phyloP scores from a whole-genome alignment of 2,797 vertebrate genomes.

The Benthosema pterotum region DNA sequence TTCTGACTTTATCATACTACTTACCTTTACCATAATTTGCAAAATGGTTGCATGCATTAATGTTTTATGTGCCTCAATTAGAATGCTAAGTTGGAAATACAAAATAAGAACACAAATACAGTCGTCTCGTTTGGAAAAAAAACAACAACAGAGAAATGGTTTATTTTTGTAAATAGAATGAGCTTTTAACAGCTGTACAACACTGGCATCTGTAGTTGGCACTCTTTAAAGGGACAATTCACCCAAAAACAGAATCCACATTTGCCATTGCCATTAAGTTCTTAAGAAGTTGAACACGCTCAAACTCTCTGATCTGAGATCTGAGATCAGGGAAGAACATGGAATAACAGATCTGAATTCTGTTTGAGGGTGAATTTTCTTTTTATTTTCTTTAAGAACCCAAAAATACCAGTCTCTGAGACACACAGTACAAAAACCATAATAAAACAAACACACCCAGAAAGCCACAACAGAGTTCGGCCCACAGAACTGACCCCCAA shows the following conservation, averaged over 20 bases:
- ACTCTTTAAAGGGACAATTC: conserved; percentile 69
- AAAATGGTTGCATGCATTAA: too few relatives aligned
- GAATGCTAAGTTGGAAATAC: too few relatives aligned
- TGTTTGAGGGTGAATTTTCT: conserved; percentile 18
- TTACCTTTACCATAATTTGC: too few relatives aligned
- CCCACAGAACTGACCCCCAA: conserved; percentile 77
- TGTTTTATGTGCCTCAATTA: too few relatives aligned
- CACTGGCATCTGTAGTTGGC: conserved; percentile 84
- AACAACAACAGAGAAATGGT: conserved; percentile 62
- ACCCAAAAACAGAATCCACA: conserved; percentile 64
- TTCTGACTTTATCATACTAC: too few relatives aligned
- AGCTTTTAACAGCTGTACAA: conserved; percentile 87
- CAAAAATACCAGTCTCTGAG: conserved; percentile 57
- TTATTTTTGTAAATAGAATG: conserved; percentile 74
- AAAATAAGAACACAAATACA: conserved; percentile 3
- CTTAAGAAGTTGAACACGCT: background rate
- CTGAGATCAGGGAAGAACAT: background rate
- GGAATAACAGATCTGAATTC: conserved; percentile 2
- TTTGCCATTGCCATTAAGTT: conserved; percentile 34
- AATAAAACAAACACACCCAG: conserved; percentile 42
- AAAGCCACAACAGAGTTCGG: conserved; percentile 64
- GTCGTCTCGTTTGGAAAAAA: conserved; percentile 42
- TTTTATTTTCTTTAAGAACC: conserved; percentile 32
- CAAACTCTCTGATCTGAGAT: background rate
- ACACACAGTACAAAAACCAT: conserved; percentile 78